These are phyloP conservation scores for Brenthis ino DNA, from an alignment of 2,888 invertebrate species.

Conservation along the genomic window DNA sequence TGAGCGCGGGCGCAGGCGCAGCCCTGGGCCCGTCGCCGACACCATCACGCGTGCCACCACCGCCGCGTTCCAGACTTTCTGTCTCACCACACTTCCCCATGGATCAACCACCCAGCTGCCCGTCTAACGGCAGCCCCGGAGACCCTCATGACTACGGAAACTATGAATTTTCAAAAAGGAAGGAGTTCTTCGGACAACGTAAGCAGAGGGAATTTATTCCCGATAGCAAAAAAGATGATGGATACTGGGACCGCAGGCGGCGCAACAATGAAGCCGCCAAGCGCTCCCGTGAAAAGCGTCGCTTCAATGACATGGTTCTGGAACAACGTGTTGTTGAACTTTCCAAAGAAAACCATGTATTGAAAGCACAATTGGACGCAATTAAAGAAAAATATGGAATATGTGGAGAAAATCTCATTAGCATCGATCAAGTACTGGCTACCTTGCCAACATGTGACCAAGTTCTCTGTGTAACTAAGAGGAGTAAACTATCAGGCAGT, in stretches of 20 bases:
- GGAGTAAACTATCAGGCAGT: conserved; percentile 78
- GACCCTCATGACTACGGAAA: conserved; percentile 73
- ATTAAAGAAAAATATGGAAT: conserved; percentile 97
- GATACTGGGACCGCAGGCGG: conserved; percentile 97
- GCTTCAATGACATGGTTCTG: conserved; percentile 97
- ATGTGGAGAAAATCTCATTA: conserved; percentile 92
- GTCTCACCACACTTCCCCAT: conserved; percentile 72
- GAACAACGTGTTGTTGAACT: conserved; percentile 96
- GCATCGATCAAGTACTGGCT: conserved; percentile 93
- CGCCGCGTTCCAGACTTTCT: conserved; percentile 65
- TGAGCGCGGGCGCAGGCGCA: conserved; percentile 64
- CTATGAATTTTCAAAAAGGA: conserved; percentile 86
- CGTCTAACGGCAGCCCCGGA: conserved; percentile 53
- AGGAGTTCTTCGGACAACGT: conserved; percentile 93
- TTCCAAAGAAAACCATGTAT: conserved; percentile 96
- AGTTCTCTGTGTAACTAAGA: conserved; percentile 91
- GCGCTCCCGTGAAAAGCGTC: conserved; percentile 96
- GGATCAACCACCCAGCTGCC: conserved; percentile 68
- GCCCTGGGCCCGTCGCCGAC: conserved; percentile 67
- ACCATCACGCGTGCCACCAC: conserved; percentile 63
- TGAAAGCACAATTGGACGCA: conserved; percentile 95
- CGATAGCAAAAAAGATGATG: conserved; percentile 97
- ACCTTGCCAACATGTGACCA: conserved; percentile 92
- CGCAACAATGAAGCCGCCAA: conserved; percentile 99
- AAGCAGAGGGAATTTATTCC: conserved; percentile 98